Evolutionary conservation across 1,140 invertebrate species (phyloP).

Genomic region (Lucilia sericata): DNA sequence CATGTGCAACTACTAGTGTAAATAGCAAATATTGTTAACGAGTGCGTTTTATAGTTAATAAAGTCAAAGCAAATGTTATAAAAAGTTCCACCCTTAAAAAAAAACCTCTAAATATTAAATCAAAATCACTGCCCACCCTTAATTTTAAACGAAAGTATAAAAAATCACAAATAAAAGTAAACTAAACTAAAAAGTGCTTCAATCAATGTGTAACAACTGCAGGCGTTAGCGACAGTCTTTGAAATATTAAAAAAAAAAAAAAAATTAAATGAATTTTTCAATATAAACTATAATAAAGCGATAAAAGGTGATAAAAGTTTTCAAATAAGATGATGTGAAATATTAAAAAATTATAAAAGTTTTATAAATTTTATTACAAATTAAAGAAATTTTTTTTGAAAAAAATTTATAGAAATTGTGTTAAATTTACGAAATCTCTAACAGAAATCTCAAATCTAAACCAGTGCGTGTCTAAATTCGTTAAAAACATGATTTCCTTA

Average conservation of each 20-base stretch:
- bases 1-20: not conserved
- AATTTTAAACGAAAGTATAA: not conserved
- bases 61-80: not conserved
- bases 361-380: too few relatives aligned
- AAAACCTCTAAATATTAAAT: not conserved
- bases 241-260: slow-evolving; percentile 2
- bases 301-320: too few relatives aligned
- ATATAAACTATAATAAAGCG: too few relatives aligned
- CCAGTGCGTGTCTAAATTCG: too few relatives aligned
- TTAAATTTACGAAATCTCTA: too few relatives aligned
- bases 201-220: slow-evolving; percentile 49
- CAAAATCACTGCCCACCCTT: slow-evolving; percentile 5
- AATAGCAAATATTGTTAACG: not conserved
- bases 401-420: too few relatives aligned
- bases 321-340: too few relatives aligned
- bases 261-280: not conserved
- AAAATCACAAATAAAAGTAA: not conserved
- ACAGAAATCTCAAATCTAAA: too few relatives aligned
- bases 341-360: too few relatives aligned
- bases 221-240: slow-evolving; percentile 51
- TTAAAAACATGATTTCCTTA: too few relatives aligned
- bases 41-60: not conserved
- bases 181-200: slow-evolving; percentile 39
- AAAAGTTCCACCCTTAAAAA: not conserved
- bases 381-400: too few relatives aligned